Base-by-base conservation (phyloP, 2,797 vertebrate genomes). In the Dermochelys coriacea region DNA sequence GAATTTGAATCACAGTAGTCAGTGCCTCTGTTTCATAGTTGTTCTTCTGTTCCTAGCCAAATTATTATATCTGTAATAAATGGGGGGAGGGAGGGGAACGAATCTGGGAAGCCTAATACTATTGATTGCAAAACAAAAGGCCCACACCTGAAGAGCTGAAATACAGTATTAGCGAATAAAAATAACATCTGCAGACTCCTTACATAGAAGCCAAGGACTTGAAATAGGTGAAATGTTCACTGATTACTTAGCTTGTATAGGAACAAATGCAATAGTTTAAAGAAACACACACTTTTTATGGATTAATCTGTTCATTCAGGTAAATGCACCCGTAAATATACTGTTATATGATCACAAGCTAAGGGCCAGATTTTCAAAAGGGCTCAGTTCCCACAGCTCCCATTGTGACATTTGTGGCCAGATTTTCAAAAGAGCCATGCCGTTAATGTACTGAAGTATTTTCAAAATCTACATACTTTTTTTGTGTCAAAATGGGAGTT, bases 401-500 rank as follows among this genome's bases (percentile, higher is more conserved):
- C 79, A 54, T 45, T 91, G n/a, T 88, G 68, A 71, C 78, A 82
- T 21, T 80, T 93, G 50, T 92, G 27, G 49, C 61, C 54, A 75
- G 31, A 6, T 8, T 92, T 87, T 84, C 91, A 91, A 89, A 93
- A 82, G n/a, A 79, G 79, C 79, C 96, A 41, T 54, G 52, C 31
- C 57, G 31, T 59, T 80, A 91, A 87, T 15, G 45, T 87, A 87
- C 12, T 90, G 91, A 94, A 82, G 4, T 79, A 23, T 88, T 87
- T 81, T 41, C 27, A 87, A 96, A 94, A 84, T 6, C 25, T 80
- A 18, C 5, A 82, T 84, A 29, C 49, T 45, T 1, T 15, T 93
- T 75, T 54, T 49, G 85, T 86, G 85, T 93, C 89, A 84, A 85
- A 61, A 82, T 91, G 82, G 84, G 57, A 93, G 52, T 52, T 89